Evolutionary conservation across 2,888 invertebrate genomes (phyloP).

Genomic region (Charanyca ferruginea): DNA sequence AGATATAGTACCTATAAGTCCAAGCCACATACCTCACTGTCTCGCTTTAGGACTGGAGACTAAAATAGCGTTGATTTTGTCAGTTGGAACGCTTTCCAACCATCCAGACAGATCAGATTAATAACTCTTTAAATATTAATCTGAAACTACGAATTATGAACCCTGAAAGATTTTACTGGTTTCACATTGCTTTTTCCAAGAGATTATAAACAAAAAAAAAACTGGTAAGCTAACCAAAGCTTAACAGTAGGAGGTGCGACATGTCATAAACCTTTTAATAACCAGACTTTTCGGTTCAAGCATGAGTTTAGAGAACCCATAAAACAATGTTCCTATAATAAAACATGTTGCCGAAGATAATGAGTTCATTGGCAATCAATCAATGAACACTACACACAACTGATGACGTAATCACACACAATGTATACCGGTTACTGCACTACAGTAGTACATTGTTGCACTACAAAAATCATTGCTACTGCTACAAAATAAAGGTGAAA

Average conservation of each 20-base stretch:
- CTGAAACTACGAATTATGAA: background rate
- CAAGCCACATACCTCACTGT: slow-evolving; percentile 27
- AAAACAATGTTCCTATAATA: too few species aligned
- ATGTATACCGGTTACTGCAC: background rate
- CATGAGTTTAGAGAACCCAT: background rate
- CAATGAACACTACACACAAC: slow-evolving; percentile 25
- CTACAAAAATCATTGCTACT: background rate
- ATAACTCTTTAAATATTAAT: slow-evolving; percentile 1
- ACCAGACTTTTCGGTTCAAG: too few species aligned
- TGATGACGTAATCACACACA: slow-evolving; percentile 25
- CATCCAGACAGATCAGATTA: slow-evolving; percentile 5
- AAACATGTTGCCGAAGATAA: slow-evolving; percentile 19
- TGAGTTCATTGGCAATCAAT: slow-evolving; percentile 40
- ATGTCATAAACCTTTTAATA: too few species aligned
- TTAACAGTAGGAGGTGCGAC: too few species aligned
- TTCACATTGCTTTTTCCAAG: background rate
- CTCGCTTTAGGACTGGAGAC: slow-evolving; percentile 7
- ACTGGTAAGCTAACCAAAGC: too few species aligned
- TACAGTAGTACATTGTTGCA: too few species aligned
- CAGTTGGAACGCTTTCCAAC: slow-evolving; percentile 23
- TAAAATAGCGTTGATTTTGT: slow-evolving; percentile 38
- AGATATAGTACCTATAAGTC: slow-evolving; percentile 3
- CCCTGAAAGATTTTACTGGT: background rate
- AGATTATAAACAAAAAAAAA: too few species aligned
- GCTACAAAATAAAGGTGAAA: background rate